Percentiles rank a stretch among this genome's conserved stretches.
These are phyloP conservation scores for Drosophila meridiana DNA, from an alignment of 2,888 invertebrate genomes.

Conservation along the genomic window DNA sequence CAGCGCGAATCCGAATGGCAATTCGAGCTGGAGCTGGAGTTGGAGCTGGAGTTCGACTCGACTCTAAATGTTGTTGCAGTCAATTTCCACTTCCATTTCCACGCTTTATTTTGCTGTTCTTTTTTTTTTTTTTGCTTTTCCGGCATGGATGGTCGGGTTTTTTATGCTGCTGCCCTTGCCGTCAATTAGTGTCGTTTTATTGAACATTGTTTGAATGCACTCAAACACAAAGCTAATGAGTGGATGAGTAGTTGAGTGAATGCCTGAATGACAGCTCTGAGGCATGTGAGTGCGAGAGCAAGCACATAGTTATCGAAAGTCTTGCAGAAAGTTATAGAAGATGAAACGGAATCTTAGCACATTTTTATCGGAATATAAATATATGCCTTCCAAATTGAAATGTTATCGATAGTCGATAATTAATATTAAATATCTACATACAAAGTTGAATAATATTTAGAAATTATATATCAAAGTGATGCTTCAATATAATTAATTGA, in stretches of 20 bases:
- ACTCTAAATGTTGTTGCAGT: constrained; percentile 45
- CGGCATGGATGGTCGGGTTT: constrained; percentile 58
- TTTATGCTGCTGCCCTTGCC: constrained; percentile 74
- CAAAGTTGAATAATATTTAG: no score
- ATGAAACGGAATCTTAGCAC: background rate
- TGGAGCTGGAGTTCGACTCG: constrained; percentile 5
- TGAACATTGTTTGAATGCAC: constrained; percentile 68
- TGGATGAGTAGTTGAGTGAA: constrained; percentile 29
- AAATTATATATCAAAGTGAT: no score
- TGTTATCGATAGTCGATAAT: background rate
- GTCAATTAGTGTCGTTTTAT: constrained; percentile 76
- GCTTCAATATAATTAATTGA: no score
- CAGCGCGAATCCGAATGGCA: constrained; percentile 17
- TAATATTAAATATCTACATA: no score
- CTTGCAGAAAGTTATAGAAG: background rate
- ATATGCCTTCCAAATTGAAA: background rate
- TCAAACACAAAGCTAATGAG: constrained; percentile 46
- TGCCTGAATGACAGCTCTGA: background rate
- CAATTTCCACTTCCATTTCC: constrained; percentile 58
- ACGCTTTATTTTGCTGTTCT: constrained; percentile 34
- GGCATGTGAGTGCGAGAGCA: background rate
- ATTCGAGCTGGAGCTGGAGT: background rate
- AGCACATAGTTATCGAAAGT: constrained; percentile 4
- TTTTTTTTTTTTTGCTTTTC: constrained; percentile 60
- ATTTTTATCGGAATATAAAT: background rate